Evolutionary conservation across 1,140 invertebrate species (phyloP).

Genomic region (Bombus waltoni): DNA sequence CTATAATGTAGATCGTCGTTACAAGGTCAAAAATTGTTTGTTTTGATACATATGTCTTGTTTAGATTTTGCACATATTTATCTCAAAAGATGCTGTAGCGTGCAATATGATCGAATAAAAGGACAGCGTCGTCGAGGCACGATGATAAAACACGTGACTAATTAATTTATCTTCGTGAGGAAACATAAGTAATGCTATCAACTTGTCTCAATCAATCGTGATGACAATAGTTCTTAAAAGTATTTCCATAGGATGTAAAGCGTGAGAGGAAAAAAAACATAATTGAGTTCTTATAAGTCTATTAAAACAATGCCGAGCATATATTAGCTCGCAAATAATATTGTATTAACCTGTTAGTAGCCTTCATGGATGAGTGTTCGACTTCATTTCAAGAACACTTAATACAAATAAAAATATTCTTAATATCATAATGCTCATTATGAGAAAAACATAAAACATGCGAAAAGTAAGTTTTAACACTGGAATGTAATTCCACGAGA

Average conservation of each 20-base stretch:
- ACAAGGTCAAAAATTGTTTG: conserved; percentile 8
- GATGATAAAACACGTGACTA: conserved; percentile 54
- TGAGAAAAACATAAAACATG: conserved; percentile 11
- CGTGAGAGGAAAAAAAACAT: conserved; percentile 30
- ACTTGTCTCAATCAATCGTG: conserved; percentile 76
- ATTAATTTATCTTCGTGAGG: conserved; percentile 58
- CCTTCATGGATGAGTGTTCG: conserved; percentile 60
- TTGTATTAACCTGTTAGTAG: conserved; percentile 60
- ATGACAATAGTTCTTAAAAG: conserved; percentile 78
- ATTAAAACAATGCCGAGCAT: conserved; percentile 65
- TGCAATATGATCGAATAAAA: conserved; percentile 69
- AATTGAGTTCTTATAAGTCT: conserved; percentile 56
- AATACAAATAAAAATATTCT: conserved; percentile 36
- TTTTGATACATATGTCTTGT: conserved; percentile 11
- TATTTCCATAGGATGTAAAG: conserved; percentile 61
- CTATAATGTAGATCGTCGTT: conserved; percentile 3
- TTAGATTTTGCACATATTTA: neutral
- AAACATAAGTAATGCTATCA: conserved; percentile 67
- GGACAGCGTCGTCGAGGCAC: conserved; percentile 36
- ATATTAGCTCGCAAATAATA: conserved; percentile 58
- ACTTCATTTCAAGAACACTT: conserved; percentile 57
- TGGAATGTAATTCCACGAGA: conserved; percentile 37
- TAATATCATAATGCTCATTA: conserved; percentile 26
- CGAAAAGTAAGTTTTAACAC: conserved; percentile 36
- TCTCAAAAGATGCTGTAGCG: conserved; percentile 46